phyloP scores from a whole-genome alignment of 2,888 invertebrate genomes.

The Hemicrepidius hirtus region DNA sequence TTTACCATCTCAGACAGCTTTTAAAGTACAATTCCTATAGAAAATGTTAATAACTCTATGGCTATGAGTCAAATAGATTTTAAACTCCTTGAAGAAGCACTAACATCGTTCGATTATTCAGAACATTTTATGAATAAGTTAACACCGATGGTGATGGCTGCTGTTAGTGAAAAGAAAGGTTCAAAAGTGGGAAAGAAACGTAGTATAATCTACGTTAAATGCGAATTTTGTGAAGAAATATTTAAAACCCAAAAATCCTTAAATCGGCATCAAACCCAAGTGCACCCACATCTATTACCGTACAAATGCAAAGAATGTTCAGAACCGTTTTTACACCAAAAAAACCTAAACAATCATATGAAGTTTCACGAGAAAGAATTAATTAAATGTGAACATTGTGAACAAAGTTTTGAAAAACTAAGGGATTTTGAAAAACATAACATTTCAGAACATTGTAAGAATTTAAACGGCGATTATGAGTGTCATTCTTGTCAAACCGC shows the following conservation, averaged over 20 bases:
- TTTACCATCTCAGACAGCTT: too few species aligned
- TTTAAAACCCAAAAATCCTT: conserved; percentile 30
- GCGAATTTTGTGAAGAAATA: conserved; percentile 20
- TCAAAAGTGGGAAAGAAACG: background rate
- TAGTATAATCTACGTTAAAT: conserved; percentile 5
- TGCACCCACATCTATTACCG: conserved; percentile 7
- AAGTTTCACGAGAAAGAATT: conserved; percentile 34
- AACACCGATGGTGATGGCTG: background rate
- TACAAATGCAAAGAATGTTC: conserved; percentile 1
- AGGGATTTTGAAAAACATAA: conserved; percentile 30
- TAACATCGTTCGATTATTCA: conserved; percentile 5
- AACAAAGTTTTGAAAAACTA: conserved; percentile 29
- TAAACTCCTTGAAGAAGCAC: conserved; percentile 4
- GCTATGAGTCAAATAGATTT: conserved; percentile 8
- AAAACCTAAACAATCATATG: conserved; percentile 24
- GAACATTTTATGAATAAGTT: conserved; percentile 29
- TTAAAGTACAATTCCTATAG: background rate
- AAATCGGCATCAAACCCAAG: conserved; percentile 14
- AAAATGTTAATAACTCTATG: conserved; percentile 4
- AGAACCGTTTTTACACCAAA: conserved; percentile 20
- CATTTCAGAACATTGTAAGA: conserved; percentile 24
- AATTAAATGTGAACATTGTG: conserved; percentile 25
- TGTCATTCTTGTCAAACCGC: background rate
- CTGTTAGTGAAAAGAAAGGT: background rate
- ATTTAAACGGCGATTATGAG: conserved; percentile 8